These are phyloP conservation scores for Apeltes quadracus DNA, from an alignment of 2,113 vertebrate genomes.

Conservation along the genomic window DNA sequence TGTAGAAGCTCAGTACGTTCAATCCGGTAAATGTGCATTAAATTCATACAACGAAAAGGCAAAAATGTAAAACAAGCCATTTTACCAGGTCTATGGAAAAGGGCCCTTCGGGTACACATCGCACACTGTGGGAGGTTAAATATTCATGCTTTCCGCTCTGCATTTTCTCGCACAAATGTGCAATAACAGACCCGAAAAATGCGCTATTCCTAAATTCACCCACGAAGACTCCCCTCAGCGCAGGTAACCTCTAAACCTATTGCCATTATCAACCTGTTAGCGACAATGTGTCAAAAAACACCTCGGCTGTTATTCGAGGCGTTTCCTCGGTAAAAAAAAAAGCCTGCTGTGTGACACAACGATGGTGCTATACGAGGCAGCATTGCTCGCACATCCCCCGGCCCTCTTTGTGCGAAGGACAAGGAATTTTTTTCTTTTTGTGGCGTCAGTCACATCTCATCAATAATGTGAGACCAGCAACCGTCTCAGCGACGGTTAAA, in stretches of 20 bases:
- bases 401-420: slow-evolving; percentile 74
- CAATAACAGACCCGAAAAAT: slow-evolving; percentile 64
- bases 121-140: slow-evolving; percentile 30
- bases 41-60: neutral
- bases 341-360: slow-evolving; percentile 58
- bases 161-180: slow-evolving; percentile 58
- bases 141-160: slow-evolving; percentile 27
- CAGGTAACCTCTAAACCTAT: slow-evolving; percentile 6
- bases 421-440: slow-evolving; percentile 35
- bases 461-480: slow-evolving; percentile 25
- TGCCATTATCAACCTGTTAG: neutral
- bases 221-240: neutral
- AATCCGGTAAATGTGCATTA: neutral
- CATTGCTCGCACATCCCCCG: slow-evolving; percentile 62
- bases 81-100: neutral
- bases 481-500: slow-evolving; percentile 1
- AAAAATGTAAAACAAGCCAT: neutral
- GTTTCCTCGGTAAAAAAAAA: slow-evolving; percentile 63
- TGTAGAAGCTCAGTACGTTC: slow-evolving; percentile 10
- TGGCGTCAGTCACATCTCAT: slow-evolving; percentile 56
- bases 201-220: slow-evolving; percentile 61
- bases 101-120: neutral
- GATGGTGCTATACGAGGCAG: slow-evolving; percentile 48
- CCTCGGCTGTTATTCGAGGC: slow-evolving; percentile 54
- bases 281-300: slow-evolving; percentile 14